phyloP scores from a whole-genome alignment of 2,888 invertebrate genomes.

The Patella depressa region DNA sequence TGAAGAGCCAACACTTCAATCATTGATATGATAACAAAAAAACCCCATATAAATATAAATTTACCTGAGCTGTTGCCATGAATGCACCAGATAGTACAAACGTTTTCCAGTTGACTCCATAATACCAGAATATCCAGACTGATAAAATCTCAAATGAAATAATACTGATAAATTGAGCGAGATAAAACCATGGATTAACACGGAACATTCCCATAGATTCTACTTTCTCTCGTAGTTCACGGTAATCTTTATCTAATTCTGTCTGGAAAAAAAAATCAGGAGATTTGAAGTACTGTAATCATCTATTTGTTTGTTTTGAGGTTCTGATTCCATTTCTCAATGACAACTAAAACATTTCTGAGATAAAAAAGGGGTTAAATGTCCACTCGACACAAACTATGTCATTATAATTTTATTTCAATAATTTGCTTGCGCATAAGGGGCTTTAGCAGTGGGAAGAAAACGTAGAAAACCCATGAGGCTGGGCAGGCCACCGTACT shows the following conservation, averaged over 20 bases:
- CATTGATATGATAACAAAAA: too few relatives aligned
- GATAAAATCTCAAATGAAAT: slow-evolving; percentile 48
- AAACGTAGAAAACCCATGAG: too few relatives aligned
- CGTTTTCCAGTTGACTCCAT: slow-evolving; percentile 48
- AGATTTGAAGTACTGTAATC: background rate
- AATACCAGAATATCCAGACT: slow-evolving; percentile 42
- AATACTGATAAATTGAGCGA: slow-evolving; percentile 45
- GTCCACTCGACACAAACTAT: too few relatives aligned
- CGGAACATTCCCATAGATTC: slow-evolving; percentile 49
- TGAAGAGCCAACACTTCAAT: too few relatives aligned
- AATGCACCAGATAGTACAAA: slow-evolving; percentile 40
- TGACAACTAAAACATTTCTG: too few relatives aligned
- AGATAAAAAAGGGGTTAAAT: too few relatives aligned
- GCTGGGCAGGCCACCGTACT: too few relatives aligned
- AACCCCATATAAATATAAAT: background rate
- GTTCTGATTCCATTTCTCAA: too few relatives aligned
- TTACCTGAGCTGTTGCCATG: slow-evolving; percentile 54
- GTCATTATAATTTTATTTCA: too few relatives aligned
- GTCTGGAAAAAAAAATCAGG: slow-evolving; percentile 41
- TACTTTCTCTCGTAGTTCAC: slow-evolving; percentile 42
- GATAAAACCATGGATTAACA: slow-evolving; percentile 48
- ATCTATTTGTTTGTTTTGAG: too few relatives aligned
- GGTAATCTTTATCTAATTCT: slow-evolving; percentile 47
- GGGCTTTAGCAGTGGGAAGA: too few relatives aligned
- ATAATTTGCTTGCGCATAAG: too few relatives aligned